Conservation (phyloP, 2,888 invertebrate species). For the Ormyrus labotus region DNA sequence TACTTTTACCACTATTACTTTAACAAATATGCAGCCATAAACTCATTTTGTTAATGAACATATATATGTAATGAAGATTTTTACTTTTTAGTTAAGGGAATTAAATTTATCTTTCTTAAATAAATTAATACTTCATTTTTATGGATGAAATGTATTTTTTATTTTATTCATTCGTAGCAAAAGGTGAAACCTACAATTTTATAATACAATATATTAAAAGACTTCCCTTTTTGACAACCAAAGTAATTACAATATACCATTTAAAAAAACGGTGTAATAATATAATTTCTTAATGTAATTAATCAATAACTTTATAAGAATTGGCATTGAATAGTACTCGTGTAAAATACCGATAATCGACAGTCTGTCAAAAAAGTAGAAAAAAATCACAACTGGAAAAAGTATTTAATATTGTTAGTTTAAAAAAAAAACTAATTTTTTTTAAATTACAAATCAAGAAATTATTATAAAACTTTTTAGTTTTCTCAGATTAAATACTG, state of each 20-base stretch:
- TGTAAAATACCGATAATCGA: too few species aligned
- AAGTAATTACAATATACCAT: too few species aligned
- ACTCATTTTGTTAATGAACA: neutral
- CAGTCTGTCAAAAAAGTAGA: too few species aligned
- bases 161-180: conserved; percentile 40
- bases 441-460: conserved; percentile 42
- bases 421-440: neutral
- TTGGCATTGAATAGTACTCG: too few species aligned
- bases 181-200: conserved; percentile 43
- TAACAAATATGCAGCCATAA: conserved; percentile 38
- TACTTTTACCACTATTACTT: conserved; percentile 8
- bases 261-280: too few species aligned
- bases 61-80: neutral
- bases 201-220: conserved; percentile 43
- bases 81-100: neutral
- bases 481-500: neutral
- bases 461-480: conserved; percentile 18
- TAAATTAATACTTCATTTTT: conserved; percentile 4
- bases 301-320: too few species aligned
- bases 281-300: too few species aligned
- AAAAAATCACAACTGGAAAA: too few species aligned
- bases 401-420: conserved; percentile 3
- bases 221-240: too few species aligned
- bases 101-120: conserved; percentile 16
- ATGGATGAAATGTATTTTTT: conserved; percentile 42